Base-by-base conservation (phyloP, 64 coral and sea anemone genomes). In the Hydrozoanthus tunicans region DNA sequence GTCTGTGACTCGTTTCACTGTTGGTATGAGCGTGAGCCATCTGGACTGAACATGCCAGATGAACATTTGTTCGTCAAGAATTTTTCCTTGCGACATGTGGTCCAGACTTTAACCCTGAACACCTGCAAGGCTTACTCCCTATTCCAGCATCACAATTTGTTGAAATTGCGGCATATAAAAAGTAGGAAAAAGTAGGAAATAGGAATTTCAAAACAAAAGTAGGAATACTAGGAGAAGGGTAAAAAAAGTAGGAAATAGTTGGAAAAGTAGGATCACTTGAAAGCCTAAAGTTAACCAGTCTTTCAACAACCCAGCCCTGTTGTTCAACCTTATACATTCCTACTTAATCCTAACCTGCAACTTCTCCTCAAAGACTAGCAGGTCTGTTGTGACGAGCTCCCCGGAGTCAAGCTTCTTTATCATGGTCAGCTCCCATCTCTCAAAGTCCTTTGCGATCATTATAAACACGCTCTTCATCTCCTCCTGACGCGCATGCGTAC, bases 391-490 rank as follows among this genome's bases (percentile, higher is more conserved):
- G 9, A 99, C 83, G 17, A 99, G 84, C 86, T 99, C 97, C 1
- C 97, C 97, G 5, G 89, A 89, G 70, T 99, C 94, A 7, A 99
- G 92, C 67, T 92, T 93, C 79, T 93, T 95, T 57, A 99, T 91
- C 91, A 93, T 93, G 27, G 62, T 70, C 26, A 95, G 64, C 84
- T 96, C 94, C 97, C 97, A 99, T 15, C 91, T 62, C 86, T 99
- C 94, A 77, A 99, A 99, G 63, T 93, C 94, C 74, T 95, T 99
- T 10, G 92, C 83, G 15, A 93, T 95, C 91, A 92, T 93, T 11
- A 99, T 90, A 59, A 99, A 99, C 15, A 99, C 97, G 17, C 94
- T 99, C 78, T 95, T 96, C 17, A 99, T 93, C 70, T 99, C 97
- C 81, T 86, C 92, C 58, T 94, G 90, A 12, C 94, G 76, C 20